A percentile compares a stretch with the other conserved stretches of the same genome.
These are phyloP conservation scores for Amaurobius ferox DNA, from an alignment of 2,888 invertebrate species.

Conservation along the genomic window DNA sequence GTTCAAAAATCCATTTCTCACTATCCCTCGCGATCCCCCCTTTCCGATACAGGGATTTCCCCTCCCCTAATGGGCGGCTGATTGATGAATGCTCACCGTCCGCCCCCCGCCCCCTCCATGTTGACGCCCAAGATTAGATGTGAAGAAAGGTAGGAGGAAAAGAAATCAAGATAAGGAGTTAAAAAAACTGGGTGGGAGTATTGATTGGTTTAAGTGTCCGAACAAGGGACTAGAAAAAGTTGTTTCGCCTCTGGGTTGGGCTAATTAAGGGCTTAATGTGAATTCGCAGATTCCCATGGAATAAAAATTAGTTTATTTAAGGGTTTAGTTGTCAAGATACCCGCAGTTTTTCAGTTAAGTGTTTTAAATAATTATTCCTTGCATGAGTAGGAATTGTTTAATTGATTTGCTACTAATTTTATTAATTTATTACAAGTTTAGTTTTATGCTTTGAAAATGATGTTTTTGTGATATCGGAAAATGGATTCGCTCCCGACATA, in stretches of 20 bases:
- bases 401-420: no score
- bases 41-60: neutral
- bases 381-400: no score
- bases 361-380: no score
- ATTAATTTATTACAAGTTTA: no score
- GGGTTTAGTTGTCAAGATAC: neutral
- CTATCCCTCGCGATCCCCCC: slow-evolving; percentile 14
- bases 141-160: slow-evolving; percentile 24
- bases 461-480: no score
- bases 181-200: neutral
- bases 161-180: slow-evolving; percentile 27
- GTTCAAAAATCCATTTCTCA: slow-evolving; percentile 40
- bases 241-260: slow-evolving; percentile 44
- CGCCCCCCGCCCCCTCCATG: slow-evolving; percentile 10
- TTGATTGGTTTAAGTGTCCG: slow-evolving; percentile 51
- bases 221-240: slow-evolving; percentile 42
- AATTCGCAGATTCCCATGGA: slow-evolving; percentile 3
- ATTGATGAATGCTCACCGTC: slow-evolving; percentile 37
- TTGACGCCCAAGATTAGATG: slow-evolving; percentile 67
- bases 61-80: slow-evolving; percentile 48
- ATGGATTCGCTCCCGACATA: no score
- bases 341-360: no score
- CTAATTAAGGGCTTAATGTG: slow-evolving; percentile 53
- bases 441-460: no score
- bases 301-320: slow-evolving; percentile 33